These are phyloP conservation scores for Spodoptera frugiperda DNA, from an alignment of 1,140 invertebrate genomes.

Conservation along the genomic window DNA sequence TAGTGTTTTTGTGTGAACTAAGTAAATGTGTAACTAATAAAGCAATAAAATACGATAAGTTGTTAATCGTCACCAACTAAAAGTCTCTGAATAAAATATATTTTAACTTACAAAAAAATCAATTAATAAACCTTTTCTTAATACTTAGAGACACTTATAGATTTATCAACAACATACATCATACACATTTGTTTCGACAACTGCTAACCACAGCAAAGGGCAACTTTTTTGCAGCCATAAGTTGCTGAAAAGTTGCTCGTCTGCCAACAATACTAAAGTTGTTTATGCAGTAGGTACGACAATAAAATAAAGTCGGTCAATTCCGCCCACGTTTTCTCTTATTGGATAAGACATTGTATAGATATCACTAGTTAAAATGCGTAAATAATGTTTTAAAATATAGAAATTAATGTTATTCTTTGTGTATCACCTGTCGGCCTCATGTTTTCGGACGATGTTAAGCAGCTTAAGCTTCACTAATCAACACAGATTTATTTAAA, in stretches of 20 bases:
- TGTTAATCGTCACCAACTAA: too few species aligned
- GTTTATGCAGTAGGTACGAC: conserved; percentile 44
- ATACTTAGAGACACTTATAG: too few species aligned
- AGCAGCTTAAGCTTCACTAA: neutral
- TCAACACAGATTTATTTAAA: neutral
- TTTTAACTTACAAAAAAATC: too few species aligned
- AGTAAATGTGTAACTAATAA: too few species aligned
- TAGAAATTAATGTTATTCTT: conserved; percentile 40
- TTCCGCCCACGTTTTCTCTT: conserved; percentile 46
- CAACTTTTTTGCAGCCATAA: neutral
- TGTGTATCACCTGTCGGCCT: conserved; percentile 30
- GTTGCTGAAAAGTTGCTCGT: conserved; percentile 1
- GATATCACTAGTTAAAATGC: conserved; percentile 32
- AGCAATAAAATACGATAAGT: too few species aligned
- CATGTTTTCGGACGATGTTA: neutral
- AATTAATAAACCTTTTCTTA: too few species aligned
- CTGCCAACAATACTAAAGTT: neutral
- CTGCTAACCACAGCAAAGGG: too few species aligned
- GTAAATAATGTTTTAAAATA: conserved; percentile 46
- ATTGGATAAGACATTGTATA: conserved; percentile 47
- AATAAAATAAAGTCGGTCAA: conserved; percentile 52
- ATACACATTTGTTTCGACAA: too few species aligned
- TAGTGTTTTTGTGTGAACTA: too few species aligned
- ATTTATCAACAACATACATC: too few species aligned
- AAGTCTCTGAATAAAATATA: too few species aligned